Conservation (phyloP, 1,140 invertebrate species). For the Pseudomyrmex flavicornis region DNA sequence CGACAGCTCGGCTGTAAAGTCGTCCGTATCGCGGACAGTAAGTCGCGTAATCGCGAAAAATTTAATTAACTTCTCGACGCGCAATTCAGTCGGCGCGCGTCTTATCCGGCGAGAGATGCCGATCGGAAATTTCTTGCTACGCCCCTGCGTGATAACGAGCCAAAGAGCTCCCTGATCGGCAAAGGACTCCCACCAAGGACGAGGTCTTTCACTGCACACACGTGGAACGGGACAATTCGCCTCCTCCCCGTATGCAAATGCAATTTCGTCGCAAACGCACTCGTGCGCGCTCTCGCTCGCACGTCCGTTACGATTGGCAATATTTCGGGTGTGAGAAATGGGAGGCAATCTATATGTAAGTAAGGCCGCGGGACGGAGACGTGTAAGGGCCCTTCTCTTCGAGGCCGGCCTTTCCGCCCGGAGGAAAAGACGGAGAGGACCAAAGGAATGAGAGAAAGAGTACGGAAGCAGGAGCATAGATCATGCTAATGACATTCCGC, state of each 20-base stretch:
- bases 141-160: slow-evolving; percentile 55
- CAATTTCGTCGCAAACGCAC: slow-evolving; percentile 66
- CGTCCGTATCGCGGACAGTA: slow-evolving; percentile 1
- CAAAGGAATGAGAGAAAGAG: neutral
- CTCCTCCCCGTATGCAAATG: slow-evolving; percentile 75
- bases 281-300: neutral
- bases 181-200: slow-evolving; percentile 65
- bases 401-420: neutral
- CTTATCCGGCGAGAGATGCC: slow-evolving; percentile 3
- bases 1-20: neutral
- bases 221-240: slow-evolving; percentile 72
- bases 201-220: slow-evolving; percentile 57
- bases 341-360: slow-evolving; percentile 79
- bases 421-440: slow-evolving; percentile 25
- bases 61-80: slow-evolving; percentile 35
- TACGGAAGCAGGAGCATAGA: slow-evolving; percentile 75
- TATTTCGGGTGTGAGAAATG: slow-evolving; percentile 77
- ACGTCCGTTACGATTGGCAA: slow-evolving; percentile 73
- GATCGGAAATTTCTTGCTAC: slow-evolving; percentile 8
- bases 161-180: slow-evolving; percentile 24
- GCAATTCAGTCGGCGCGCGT: neutral
- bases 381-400: neutral
- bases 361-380: slow-evolving; percentile 65
- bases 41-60: slow-evolving; percentile 28
- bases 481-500: slow-evolving; percentile 78